phyloP scores from a whole-genome alignment of 2,797 vertebrate genomes.

The Ctenopoma kingsleyae region DNA sequence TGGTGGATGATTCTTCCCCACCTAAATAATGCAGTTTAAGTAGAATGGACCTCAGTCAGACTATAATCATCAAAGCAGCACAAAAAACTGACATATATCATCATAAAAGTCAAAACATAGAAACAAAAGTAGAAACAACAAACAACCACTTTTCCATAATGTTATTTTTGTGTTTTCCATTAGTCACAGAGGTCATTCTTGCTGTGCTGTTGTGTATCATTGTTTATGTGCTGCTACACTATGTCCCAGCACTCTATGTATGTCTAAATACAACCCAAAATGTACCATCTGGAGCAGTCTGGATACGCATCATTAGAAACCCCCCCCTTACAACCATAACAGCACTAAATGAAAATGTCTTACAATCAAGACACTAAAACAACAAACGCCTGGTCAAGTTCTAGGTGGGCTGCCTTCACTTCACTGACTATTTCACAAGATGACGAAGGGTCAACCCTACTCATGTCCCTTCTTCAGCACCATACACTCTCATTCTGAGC shows the following conservation, averaged over 20 bases:
- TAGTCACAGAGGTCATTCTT: not conserved
- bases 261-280: slow-evolving; percentile 17
- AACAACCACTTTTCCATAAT: too few relatives aligned
- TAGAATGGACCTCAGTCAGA: too few relatives aligned
- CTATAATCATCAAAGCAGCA: too few relatives aligned
- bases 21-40: too few relatives aligned
- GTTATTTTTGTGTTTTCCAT: not conserved
- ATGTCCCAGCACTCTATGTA: slow-evolving; percentile 6
- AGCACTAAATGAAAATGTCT: slow-evolving; percentile 34
- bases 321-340: slow-evolving; percentile 29
- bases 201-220: not conserved
- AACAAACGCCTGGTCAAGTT: slow-evolving; percentile 62
- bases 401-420: slow-evolving; percentile 21
- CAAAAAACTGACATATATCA: too few relatives aligned
- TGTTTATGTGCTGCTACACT: slow-evolving; percentile 28
- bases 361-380: slow-evolving; percentile 41
- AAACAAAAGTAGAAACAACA: too few relatives aligned
- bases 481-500: not conserved
- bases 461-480: slow-evolving; percentile 7
- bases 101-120: too few relatives aligned
- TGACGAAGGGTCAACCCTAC: slow-evolving; percentile 1
- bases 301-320: slow-evolving; percentile 6
- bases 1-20: too few relatives aligned
- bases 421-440: slow-evolving; percentile 17
- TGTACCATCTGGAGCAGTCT: slow-evolving; percentile 24